phyloP scores from a whole-genome alignment of 2,888 invertebrate species.

The Lucinisca nassula region DNA sequence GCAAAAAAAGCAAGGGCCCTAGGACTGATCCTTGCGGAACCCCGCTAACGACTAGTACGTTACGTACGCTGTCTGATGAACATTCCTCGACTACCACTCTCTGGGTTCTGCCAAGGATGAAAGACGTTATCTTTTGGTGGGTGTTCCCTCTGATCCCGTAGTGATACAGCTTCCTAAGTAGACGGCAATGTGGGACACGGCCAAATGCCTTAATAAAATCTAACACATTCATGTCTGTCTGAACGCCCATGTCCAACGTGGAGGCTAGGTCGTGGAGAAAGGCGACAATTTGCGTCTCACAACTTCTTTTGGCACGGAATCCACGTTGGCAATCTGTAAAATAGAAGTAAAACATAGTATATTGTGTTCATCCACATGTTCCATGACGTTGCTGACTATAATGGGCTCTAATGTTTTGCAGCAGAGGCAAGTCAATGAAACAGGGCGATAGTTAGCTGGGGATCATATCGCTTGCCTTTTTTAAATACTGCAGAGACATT shows the following conservation, averaged over 20 bases:
- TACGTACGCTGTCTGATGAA: background rate
- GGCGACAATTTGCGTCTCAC: background rate
- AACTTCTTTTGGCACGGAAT: background rate
- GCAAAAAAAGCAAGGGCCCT: background rate
- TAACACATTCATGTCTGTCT: background rate
- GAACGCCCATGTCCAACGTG: background rate
- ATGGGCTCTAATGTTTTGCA: no score
- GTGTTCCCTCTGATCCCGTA: background rate
- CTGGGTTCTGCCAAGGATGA: background rate
- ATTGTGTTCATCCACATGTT: background rate
- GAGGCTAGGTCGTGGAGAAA: background rate
- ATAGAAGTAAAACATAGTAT: no score
- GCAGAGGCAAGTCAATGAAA: no score
- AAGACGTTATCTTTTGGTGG: background rate
- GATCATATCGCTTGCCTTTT: no score
- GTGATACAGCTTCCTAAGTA: background rate
- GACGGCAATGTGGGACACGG: background rate
- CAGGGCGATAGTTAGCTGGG: no score
- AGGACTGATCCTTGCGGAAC: background rate
- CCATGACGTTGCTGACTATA: no score
- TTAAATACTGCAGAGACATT: no score
- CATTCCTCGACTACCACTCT: background rate
- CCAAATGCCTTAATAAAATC: background rate
- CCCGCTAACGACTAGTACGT: background rate
- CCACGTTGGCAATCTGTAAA: background rate